Percentiles rank a stretch among this genome's conserved stretches.
Conservation (phyloP, 2,888 invertebrate genomes). For the Criorhina ranunculi region DNA sequence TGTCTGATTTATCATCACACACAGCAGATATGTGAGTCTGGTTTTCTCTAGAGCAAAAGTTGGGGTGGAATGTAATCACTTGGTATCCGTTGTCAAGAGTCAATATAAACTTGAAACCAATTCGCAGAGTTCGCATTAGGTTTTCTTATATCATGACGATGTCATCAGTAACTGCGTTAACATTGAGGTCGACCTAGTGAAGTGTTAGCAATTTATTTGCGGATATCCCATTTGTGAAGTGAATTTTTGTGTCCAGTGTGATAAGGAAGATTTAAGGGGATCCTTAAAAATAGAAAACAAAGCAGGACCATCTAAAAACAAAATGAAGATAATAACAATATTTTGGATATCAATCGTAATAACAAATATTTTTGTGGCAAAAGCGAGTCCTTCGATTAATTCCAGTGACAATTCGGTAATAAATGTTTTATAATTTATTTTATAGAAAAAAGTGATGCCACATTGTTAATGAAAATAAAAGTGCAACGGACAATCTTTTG, state of each 20-base stretch:
- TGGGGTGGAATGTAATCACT: constrained; percentile 52
- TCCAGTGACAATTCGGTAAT: constrained; percentile 82
- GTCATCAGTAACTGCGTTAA: constrained; percentile 78
- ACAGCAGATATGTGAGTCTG: constrained; percentile 41
- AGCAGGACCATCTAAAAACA: constrained; percentile 35
- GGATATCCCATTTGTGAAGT: constrained; percentile 15
- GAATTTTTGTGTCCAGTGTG: constrained; percentile 1
- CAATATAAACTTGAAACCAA: constrained; percentile 83
- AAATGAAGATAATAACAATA: constrained; percentile 79
- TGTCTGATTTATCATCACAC: constrained; percentile 36
- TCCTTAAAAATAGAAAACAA: constrained; percentile 22
- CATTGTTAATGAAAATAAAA: no score
- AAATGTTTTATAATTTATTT: constrained; percentile 17
- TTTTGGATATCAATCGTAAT: constrained; percentile 78
- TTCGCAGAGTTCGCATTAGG: constrained; percentile 83
- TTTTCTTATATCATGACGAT: constrained; percentile 83
- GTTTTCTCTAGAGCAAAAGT: constrained; percentile 53
- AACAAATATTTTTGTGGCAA: constrained; percentile 72
- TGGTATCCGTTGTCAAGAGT: constrained; percentile 74
- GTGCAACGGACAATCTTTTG: no score
- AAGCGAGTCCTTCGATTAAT: constrained; percentile 81
- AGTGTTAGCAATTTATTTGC: constrained; percentile 11
- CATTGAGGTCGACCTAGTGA: constrained; percentile 27
- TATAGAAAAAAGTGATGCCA: no score
- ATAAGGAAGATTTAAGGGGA: constrained; percentile 8